These are phyloP conservation scores for Oryctolagus cuniculus DNA, from an alignment of 2,113 vertebrate genomes.

Conservation along the genomic window mOryCun1.1 NC_091451.1:34662501-34663000, in stretches of 20 bases:
- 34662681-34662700: slow-evolving; percentile 47
- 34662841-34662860: not conserved
- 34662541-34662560: slow-evolving; percentile 22
- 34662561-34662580: not conserved
- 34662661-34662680: slow-evolving; percentile 22
- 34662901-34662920: not conserved
- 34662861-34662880: not conserved
- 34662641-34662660: not conserved
- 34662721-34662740: slow-evolving; percentile 26
- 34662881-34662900: not conserved
- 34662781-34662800: not conserved
- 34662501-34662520: not conserved
- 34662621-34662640: not conserved
- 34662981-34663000: not conserved
- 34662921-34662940: not conserved
- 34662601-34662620: not conserved
- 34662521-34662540: not conserved
- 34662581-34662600: not conserved
- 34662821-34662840: not conserved
- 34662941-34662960: not conserved
- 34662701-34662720: slow-evolving; percentile 30
- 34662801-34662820: slow-evolving; percentile 19
- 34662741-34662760: not conserved
- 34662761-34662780: slow-evolving; percentile 28
- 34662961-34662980: slow-evolving; percentile 22